Evolutionary conservation across 1,140 invertebrate species (phyloP).

Genomic region (Stegodyphus dumicola): DNA sequence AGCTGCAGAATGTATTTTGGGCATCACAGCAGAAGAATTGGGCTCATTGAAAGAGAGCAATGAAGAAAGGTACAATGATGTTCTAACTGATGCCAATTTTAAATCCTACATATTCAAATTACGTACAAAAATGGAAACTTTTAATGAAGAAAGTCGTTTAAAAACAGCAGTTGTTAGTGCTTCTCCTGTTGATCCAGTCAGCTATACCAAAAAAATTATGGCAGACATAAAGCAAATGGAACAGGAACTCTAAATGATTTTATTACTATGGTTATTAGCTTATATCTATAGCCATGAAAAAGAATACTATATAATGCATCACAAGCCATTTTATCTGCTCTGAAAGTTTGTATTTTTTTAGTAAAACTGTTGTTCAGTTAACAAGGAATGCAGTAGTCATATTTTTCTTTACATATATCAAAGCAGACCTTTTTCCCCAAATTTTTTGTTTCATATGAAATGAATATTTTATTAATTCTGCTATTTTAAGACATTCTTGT

Average conservation of each 20-base stretch:
- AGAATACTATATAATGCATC: too few relatives aligned
- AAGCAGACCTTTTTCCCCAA: too few relatives aligned
- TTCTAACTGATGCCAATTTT: slow-evolving; percentile 82
- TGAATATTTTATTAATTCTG: too few relatives aligned
- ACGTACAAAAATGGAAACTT: slow-evolving; percentile 87
- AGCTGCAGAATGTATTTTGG: slow-evolving; percentile 83
- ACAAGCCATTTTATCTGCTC: too few relatives aligned
- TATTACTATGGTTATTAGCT: too few relatives aligned
- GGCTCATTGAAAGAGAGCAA: slow-evolving; percentile 70
- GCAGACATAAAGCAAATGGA: slow-evolving; percentile 68
- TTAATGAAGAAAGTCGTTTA: slow-evolving; percentile 87
- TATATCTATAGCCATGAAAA: too few relatives aligned
- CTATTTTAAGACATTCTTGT: too few relatives aligned
- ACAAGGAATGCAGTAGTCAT: too few relatives aligned
- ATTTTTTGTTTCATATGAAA: too few relatives aligned
- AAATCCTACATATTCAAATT: slow-evolving; percentile 84
- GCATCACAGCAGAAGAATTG: slow-evolving; percentile 81
- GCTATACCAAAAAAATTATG: slow-evolving; percentile 79
- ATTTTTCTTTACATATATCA: too few relatives aligned
- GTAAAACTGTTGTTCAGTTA: too few relatives aligned
- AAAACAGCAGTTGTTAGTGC: slow-evolving; percentile 79
- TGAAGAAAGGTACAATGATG: slow-evolving; percentile 70
- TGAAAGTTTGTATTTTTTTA: too few relatives aligned
- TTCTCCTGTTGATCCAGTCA: slow-evolving; percentile 79
- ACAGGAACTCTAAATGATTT: slow-evolving; percentile 18